Conservation (phyloP, 2,797 vertebrate genomes). For the Notamacropus eugenii region DNA sequence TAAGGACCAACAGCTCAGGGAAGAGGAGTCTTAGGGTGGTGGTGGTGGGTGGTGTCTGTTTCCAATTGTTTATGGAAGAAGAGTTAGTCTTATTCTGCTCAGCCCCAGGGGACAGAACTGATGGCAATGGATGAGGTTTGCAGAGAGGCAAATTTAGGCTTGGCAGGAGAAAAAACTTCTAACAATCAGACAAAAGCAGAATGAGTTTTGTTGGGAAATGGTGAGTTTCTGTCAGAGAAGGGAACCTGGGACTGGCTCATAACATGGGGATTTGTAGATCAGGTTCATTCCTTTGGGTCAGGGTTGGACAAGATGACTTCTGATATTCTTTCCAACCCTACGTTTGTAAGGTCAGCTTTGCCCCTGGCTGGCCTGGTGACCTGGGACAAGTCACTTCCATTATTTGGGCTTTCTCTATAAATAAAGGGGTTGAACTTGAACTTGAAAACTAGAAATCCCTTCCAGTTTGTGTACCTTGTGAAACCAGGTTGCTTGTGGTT, state of each 20-base stretch:
- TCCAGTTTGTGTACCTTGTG: not conserved
- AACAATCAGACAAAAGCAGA: not conserved
- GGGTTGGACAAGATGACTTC: not conserved
- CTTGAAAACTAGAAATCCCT: not conserved
- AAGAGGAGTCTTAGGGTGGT: not conserved
- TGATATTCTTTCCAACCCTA: not conserved
- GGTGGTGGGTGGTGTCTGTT: not conserved
- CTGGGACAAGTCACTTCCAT: not conserved
- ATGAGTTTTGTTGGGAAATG: not conserved
- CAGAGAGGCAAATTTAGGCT: not conserved
- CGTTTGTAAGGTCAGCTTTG: not conserved
- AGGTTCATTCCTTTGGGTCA: not conserved
- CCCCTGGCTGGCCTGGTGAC: not conserved
- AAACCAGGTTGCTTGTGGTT: not conserved
- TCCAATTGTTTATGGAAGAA: not conserved
- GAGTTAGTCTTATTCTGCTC: not conserved
- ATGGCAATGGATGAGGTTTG: not conserved
- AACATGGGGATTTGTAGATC: not conserved
- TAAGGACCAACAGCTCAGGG: not conserved
- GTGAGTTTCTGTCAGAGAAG: not conserved
- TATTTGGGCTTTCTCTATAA: not conserved
- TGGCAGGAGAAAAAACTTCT: not conserved
- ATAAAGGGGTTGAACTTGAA: not conserved
- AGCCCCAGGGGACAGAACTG: not conserved
- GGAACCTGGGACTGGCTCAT: not conserved